Conservation (phyloP, 35 echinoderm and acorn worm genomes). For the Apostichopus parvimensis region DNA sequence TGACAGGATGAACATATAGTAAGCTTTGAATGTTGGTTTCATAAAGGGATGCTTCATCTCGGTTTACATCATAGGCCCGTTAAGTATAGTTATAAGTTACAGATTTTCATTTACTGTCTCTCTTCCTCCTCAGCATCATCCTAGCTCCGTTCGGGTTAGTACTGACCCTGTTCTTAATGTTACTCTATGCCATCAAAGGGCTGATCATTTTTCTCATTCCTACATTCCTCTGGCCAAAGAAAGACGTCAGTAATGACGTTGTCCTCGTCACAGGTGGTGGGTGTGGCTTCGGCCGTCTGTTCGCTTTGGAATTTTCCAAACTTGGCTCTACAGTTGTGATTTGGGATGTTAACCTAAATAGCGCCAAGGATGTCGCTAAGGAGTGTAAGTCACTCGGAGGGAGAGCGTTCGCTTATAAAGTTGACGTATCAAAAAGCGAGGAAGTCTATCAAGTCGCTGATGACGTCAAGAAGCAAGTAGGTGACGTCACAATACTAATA, state of each 20-base stretch:
- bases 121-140: neutral
- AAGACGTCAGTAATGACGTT: constrained; percentile 81
- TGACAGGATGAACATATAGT: too few species aligned
- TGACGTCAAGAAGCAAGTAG: constrained; percentile 71
- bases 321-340: constrained; percentile 75
- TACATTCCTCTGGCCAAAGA: constrained; percentile 44
- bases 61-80: too few species aligned
- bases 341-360: constrained; percentile 72
- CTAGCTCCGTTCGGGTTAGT: neutral
- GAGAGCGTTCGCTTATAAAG: constrained; percentile 68
- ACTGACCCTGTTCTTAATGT: neutral
- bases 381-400: constrained; percentile 58
- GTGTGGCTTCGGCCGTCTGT: constrained; percentile 75
- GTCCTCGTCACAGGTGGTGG: constrained; percentile 85
- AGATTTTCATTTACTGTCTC: too few species aligned
- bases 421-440: constrained; percentile 75
- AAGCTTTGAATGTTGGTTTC: too few species aligned
- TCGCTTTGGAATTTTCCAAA: constrained; percentile 72
- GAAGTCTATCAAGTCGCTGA: constrained; percentile 68
- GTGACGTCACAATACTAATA: constrained; percentile 81
- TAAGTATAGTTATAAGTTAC: too few species aligned
- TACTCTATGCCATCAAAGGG: constrained; percentile 21
- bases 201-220: constrained; percentile 51
- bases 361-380: constrained; percentile 3
- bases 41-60: too few species aligned